Base-by-base conservation (phyloP, 2,888 invertebrate genomes). In the Brachycybe producta region DNA sequence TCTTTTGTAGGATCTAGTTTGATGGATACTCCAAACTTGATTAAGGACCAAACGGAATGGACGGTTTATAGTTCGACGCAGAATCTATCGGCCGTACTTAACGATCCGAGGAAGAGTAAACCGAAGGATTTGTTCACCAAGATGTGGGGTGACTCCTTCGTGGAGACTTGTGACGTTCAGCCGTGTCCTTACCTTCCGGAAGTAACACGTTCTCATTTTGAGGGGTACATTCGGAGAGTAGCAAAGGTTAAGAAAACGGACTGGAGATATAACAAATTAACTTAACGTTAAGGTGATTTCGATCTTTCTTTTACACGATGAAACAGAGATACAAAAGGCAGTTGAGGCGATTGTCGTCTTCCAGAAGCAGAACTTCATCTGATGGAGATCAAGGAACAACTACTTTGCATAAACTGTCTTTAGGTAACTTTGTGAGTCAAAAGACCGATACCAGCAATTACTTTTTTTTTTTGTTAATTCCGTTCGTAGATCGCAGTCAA, bases 91-190 rank as follows among this genome's bases (percentile, higher is more conserved):
- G 91, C 94, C 51, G 91, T 91, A 57, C 75, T 97, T 55, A 95
- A 94, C 70, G 94, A 97, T 69, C 95, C 95, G 0, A 81, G 82
- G 55, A 80, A 82, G 63, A 84, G 91, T 57, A 95, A 91, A 42
- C 62, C 70, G 67, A 66, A 64, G 60, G 75, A 92, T 67, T 90
- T 98, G 64, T 92, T 98, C 63, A 92, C 92, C 0, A 90, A 88
- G 67, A 91, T 91, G 54, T 98, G 97, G 97, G 97, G 98, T 39
- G 94, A 94, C 61, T 75, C 78, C 52, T 98, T 98, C 69, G 77
- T 90, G 19, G 92, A 92, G 55, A 80, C 61, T 35, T 73, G 76
- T 24, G 76, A 79, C 40, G 77, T 92, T 59, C 75, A 79, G 34
- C 78, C 81, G 57, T 84, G 85, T 60, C 78, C 81, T 1, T 80